Percentiles rank a stretch among this genome's conserved stretches.
Conservation (phyloP, 2,888 invertebrate genomes). For the Herminia tarsipennalis region DNA sequence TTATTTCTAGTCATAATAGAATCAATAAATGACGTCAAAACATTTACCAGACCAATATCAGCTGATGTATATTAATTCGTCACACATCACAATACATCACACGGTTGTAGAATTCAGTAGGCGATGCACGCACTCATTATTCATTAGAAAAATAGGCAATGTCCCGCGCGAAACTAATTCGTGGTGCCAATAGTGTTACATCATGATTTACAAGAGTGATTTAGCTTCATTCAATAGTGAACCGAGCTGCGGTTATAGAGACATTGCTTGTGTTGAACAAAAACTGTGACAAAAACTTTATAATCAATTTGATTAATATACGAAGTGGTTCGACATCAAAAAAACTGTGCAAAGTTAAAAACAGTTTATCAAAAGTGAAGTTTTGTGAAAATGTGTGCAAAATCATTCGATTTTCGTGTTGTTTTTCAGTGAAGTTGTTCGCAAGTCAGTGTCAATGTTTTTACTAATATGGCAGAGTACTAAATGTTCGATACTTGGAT, state of each 20-base stretch:
- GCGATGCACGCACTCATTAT: background rate
- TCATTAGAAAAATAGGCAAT: constrained; percentile 13
- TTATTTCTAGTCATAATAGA: too few relatives aligned
- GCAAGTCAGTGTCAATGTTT: constrained; percentile 26
- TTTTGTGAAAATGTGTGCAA: background rate
- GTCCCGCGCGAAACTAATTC: constrained; percentile 47
- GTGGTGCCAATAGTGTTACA: constrained; percentile 60
- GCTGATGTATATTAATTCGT: constrained; percentile 4
- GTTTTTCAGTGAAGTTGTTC: constrained; percentile 1
- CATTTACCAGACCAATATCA: constrained; percentile 7
- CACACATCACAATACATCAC: background rate
- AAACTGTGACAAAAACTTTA: too few relatives aligned
- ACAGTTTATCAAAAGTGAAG: too few relatives aligned
- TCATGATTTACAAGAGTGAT: constrained; percentile 57
- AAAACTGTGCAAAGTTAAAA: too few relatives aligned
- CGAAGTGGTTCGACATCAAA: too few relatives aligned
- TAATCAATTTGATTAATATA: too few relatives aligned
- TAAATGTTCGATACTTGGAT: constrained; percentile 73
- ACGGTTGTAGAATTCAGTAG: constrained; percentile 2
- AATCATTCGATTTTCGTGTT: constrained; percentile 1
- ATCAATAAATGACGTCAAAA: constrained; percentile 21
- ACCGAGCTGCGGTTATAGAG: constrained; percentile 18
- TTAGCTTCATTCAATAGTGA: constrained; percentile 58
- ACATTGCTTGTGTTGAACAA: constrained; percentile 1
- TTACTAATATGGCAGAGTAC: constrained; percentile 45